Evolutionary conservation across 2,113 vertebrate species (phyloP), one percentile per base, ranked within the genome.

Genomic region (Corvus cornix): DNA sequence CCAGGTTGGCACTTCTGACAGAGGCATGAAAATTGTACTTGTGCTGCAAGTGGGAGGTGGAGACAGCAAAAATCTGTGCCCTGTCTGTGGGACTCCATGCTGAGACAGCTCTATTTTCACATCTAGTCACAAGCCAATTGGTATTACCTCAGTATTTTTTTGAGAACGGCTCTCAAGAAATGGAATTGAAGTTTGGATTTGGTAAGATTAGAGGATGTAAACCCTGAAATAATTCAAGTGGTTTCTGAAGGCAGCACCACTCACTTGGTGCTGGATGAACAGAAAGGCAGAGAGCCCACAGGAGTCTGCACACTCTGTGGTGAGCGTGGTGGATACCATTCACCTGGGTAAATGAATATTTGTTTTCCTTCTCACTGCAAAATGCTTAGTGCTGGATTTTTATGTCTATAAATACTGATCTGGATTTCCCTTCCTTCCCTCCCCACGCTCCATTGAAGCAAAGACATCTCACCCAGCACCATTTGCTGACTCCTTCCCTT

Each of bases 41-140:
- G 96, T 95, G 91, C 85, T 94, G 90, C 81, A 84, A 84, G 95
- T 94, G 86, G 96, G 95, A 96, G 96, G 96, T 95, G 95, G 92
- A 94, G 93, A 96, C 95, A 96, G 96, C 30, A 5, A 96, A 96
- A 96, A 97, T 91, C 93, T 97, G 96, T 96, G 93, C 92, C 86
- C 95, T 95, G 95, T 96, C 96, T 95, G 68, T 93, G 64, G 89
- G 60, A 78, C 73, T 92, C 44, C 0, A 0, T 90, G 95, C 93
- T 5, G 73, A 96, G 93, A 94, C 85, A 97, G 95, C 95, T 95
- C 92, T 75, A 86, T 94, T 96, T 96, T 96, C 95, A 90, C 77
- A 92, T 84, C 75, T 26, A 72, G 80, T 93, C 78, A 91, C 93
- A 93, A 85, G 83, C 82, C 20, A 21, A 84, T 94, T 10, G 10